phyloP scores from a whole-genome alignment of 2,113 vertebrate genomes.

The Haemorhous mexicanus region DNA sequence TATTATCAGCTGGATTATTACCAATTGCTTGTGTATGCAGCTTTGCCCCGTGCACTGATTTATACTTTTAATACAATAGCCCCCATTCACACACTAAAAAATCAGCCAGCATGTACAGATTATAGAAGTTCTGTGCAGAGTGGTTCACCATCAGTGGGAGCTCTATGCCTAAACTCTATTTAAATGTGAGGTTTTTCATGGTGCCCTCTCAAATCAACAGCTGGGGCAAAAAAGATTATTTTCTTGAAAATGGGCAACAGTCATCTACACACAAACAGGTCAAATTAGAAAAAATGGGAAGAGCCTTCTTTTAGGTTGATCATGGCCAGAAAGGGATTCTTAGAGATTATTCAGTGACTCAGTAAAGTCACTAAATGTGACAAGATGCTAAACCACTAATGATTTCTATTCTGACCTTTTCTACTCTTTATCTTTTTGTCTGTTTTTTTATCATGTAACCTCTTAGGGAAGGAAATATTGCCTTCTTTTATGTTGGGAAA shows the following conservation, averaged over 20 bases:
- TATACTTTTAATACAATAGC: not conserved
- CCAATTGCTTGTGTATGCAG: not conserved
- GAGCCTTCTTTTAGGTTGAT: not conserved
- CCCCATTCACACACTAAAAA: not conserved
- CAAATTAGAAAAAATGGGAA: not conserved
- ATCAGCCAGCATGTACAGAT: not conserved
- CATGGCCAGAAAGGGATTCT: not conserved
- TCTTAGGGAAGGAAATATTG: slow-evolving; percentile 65
- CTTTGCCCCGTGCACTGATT: not conserved
- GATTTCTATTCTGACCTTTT: slow-evolving; percentile 30
- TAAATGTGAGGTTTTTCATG: not conserved
- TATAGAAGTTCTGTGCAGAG: not conserved
- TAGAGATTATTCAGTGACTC: not conserved
- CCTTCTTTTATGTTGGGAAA: slow-evolving; percentile 66
- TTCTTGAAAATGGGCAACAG: not conserved
- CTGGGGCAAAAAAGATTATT: not conserved
- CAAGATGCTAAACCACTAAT: slow-evolving; percentile 24
- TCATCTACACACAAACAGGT: not conserved
- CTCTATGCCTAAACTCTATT: not conserved
- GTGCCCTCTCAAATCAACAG: not conserved
- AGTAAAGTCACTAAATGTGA: slow-evolving; percentile 6
- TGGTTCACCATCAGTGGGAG: not conserved
- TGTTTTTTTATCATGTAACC: slow-evolving; percentile 52
- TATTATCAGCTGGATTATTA: not conserved
- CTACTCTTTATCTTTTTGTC: slow-evolving; percentile 32